Conservation (phyloP, 2,797 vertebrate genomes). For the Pogoniulus pusillus region DNA sequence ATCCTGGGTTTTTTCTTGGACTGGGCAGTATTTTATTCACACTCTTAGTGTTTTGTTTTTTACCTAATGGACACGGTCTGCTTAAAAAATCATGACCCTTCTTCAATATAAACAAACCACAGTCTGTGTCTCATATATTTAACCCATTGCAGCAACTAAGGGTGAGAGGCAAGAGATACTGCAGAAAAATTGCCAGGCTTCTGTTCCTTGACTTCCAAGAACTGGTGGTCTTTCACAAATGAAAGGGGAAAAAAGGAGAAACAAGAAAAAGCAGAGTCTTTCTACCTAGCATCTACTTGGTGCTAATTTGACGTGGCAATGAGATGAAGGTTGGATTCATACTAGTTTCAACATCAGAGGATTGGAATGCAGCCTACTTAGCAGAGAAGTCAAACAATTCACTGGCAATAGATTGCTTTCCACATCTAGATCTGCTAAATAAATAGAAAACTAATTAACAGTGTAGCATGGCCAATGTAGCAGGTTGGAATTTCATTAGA, state of each 20-base stretch:
- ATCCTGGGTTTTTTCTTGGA: background rate
- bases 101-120: background rate
- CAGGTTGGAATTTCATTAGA: conserved; percentile 77
- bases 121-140: background rate
- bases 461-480: conserved; percentile 67
- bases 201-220: conserved; percentile 54
- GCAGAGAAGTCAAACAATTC: conserved; percentile 82
- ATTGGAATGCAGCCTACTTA: conserved; percentile 83
- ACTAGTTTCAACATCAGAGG: conserved; percentile 82
- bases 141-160: background rate
- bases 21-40: background rate
- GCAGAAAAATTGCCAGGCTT: conserved; percentile 6
- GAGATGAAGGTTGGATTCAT: conserved; percentile 77
- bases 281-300: conserved; percentile 71
- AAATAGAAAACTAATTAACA: conserved; percentile 88
- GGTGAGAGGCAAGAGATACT: background rate
- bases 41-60: background rate
- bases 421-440: conserved; percentile 80
- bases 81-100: background rate
- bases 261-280: background rate
- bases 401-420: conserved; percentile 77
- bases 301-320: conserved; percentile 78
- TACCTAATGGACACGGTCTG: background rate
- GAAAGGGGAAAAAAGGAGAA: background rate
- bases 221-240: conserved; percentile 41